Base-by-base conservation (phyloP, 1,140 invertebrate species). In the Drosophila rhopaloa region DNA sequence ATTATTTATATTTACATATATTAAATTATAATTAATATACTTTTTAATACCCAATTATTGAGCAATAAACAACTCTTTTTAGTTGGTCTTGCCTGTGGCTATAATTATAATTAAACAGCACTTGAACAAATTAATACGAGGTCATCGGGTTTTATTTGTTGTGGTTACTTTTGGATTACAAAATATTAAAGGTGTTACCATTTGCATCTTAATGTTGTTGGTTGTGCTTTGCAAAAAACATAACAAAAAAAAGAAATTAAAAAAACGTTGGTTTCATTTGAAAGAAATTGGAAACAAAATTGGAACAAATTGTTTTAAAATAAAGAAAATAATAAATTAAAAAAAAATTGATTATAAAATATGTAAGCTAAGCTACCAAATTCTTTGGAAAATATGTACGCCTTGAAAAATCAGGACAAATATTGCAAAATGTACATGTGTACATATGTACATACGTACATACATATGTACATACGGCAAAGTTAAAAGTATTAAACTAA, bases 91-190 rank as follows among this genome's bases (percentile, higher is more conserved):
- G 10, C 2, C 0, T 44, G 44, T 50, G 27, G n/a, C 51, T 38
- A 40, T 41, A 41, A 41, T 14, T 56, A 53, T 62, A 70, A 58
- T 70, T 70, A 76, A 78, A 57, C 56, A 60, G 40, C 46, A 57
- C 40, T 67, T 56, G 51, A 75, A 74, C 38, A 53, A 75, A 68
- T 77, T 46, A 59, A 76, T 58, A 51, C 48, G 48, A 68, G 48
- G 35, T 56, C 57, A 43, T 11, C 54, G n/a, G 24, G 40, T 57
- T 57, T 57, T 7, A 44, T 44, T 29, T 57, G 14, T 29, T 57
- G 50, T 14, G 29, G 32, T 37, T 51, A 29, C 29, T 19, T 43
- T 57, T 44, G 10, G 40, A 16, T 57, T 32, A 43, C 55, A 35
- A 51, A 51, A 16, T 50, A 35, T 35, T 37, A 35, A 37, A 53